Evolutionary conservation across 2,113 vertebrate genomes (phyloP).

Genomic region (Syrrhaptes paradoxus): DNA sequence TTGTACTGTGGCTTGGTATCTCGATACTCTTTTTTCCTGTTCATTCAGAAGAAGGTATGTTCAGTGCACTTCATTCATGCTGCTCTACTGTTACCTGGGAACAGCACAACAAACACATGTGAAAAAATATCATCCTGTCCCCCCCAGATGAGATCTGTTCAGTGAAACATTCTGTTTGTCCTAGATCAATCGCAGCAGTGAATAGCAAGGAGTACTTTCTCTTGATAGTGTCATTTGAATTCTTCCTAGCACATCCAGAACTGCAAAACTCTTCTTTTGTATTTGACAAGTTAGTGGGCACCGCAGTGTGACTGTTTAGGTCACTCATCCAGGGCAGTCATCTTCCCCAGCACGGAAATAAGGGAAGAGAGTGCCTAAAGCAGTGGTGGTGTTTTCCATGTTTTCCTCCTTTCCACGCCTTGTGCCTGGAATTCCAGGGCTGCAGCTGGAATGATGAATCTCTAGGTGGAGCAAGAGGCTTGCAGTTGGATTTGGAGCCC

Average conservation of each 20-base stretch:
- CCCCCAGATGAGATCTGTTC: background rate
- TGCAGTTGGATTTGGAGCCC: rapidly evolving
- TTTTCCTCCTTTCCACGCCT: rapidly evolving
- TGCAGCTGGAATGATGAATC: background rate
- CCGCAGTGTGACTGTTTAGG: background rate
- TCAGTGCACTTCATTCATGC: background rate
- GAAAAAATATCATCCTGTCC: background rate
- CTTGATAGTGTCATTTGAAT: background rate
- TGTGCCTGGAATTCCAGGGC: background rate
- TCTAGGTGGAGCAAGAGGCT: constrained; percentile 40
- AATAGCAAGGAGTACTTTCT: background rate
- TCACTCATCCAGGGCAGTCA: background rate
- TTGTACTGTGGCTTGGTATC: background rate
- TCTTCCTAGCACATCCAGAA: background rate
- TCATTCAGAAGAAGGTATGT: background rate
- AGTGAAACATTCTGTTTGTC: background rate
- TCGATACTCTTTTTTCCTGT: background rate
- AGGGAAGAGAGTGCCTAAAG: background rate
- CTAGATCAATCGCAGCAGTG: background rate
- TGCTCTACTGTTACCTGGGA: background rate
- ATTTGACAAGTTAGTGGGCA: background rate
- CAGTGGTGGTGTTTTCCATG: rapidly evolving
- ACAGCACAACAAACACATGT: background rate
- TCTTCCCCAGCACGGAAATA: background rate
- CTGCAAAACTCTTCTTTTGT: background rate